Evolutionary conservation across 1,140 invertebrate species (phyloP), one percentile per base, ranked within the genome.

Genomic region (Drosophila eugracilis): DNA sequence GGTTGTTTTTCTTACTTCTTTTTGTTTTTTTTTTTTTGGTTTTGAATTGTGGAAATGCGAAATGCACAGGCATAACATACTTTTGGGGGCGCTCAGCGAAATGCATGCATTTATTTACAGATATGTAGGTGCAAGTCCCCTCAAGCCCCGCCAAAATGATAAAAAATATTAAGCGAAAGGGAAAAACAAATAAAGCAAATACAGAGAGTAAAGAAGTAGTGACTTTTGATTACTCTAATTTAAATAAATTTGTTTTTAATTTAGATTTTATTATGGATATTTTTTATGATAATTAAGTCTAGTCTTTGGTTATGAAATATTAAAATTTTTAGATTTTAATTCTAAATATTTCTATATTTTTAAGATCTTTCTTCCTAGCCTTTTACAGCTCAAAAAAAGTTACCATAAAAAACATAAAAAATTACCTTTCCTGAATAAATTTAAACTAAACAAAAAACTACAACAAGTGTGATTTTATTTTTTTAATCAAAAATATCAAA

Each of bases 21-120:
- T 5, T 34, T 57, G 36, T 24, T 12, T 9, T 36, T 57, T 36
- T 36, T 36, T 14, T 32, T 22, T 17, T 5, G 41, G 21, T 5
- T 44, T 21, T 24, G 42, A 45, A 45, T 41, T 53, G 55, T 37
- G 21, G 21, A 59, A 44, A 41, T 42, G 62, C 15, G 57, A 26
- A 24, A 50, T 65, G 28, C 63, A 32, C 34, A 55, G 32, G 42
- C 54, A 72, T 71, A 60, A 49, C 70, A 73, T 73, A 34, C 67
- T 60, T 70, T 67, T 72, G 44, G 66, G 52, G 37, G 17, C 32
- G 30, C 30, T 42, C 57, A 49, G 34, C 24, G 34, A 55, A 21
- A 70, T 72, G 45, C 53, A 45, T 45, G 37, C 53, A 71, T 50
- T 71, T 59, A 59, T 58, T 49, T 59, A 50, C 66, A 44, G 30